Base-by-base conservation (phyloP, 1,140 invertebrate species). In the Panagrolaimus sp. region DNA sequence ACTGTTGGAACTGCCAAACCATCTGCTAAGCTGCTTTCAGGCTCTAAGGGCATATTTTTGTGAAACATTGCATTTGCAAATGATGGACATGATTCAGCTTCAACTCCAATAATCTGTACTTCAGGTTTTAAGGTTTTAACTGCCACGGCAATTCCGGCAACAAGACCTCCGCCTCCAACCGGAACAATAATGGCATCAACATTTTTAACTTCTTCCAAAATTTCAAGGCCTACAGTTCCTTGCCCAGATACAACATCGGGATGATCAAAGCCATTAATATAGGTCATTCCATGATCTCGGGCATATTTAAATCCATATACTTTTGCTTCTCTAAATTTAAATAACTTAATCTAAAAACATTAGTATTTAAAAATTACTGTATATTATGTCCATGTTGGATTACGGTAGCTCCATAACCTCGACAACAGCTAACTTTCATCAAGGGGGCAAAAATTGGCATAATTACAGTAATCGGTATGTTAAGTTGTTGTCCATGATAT, bases 251-350 rank as follows among this genome's bases (percentile, higher is more conserved):
- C 89, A 48, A 96, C 93, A 77, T 94, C 88, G 0, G 92, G 92
- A 84, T 95, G 91, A 84, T 95, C 93, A 81, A 93, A 91, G 88
- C 91, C 91, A 84, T 93, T 93, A 45, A 93, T 90, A 78, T 95
- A 95, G 12, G 88, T 87, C 28, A 91, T 84, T 1, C 87, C 87
- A 67, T 88, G 85, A 72, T 92, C 89, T 74, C 89, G 89, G 0
- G 89, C 88, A 69, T 93, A 81, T 69, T 85, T 86, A 84, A 92
- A 88, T 0, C 92, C 92, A 78, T 89, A 85, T 52, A 87, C 86
- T 80, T 91, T 92, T 0, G 91, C 90, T 84, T 86, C 21, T 58
- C 48, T 21, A n/a, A 52, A 52, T 21, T 52, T 24, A 24, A 15
- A 52, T 52, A 24, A 24, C n/a, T 52, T 52, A 24, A 52, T 14